Percentiles rank a stretch among this genome's conserved stretches.
phyloP scores from a whole-genome alignment of 2,113 vertebrate species.

The Castor canadensis region DNA sequence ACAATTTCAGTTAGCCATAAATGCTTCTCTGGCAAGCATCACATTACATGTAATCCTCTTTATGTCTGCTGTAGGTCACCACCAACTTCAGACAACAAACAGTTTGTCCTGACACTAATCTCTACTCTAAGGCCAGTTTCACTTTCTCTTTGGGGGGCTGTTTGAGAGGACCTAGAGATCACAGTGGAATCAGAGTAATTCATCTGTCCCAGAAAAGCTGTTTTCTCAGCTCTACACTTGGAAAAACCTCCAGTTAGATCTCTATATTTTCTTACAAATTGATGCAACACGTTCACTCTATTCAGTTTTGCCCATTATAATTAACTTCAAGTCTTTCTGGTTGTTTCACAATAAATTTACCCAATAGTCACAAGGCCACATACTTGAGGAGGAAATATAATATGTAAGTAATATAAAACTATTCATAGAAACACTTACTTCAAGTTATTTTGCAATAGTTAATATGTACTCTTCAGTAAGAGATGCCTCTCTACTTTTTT shows the following conservation, averaged over 20 bases:
- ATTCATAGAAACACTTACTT: not conserved
- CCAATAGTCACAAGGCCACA: not conserved
- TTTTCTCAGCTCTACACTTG: not conserved
- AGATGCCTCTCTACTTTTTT: not conserved
- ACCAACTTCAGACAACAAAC: not conserved
- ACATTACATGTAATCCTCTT: not conserved
- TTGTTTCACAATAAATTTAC: not conserved
- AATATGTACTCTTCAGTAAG: not conserved
- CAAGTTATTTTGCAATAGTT: not conserved
- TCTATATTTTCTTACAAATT: not conserved
- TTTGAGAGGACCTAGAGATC: not conserved
- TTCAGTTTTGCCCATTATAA: not conserved
- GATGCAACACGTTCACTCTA: not conserved
- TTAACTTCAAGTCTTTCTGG: not conserved
- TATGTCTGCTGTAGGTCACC: rapidly evolving
- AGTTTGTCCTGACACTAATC: not conserved
- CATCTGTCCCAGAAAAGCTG: not conserved
- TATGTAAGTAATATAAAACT: not conserved
- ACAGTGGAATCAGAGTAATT: not conserved
- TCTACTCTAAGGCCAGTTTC: not conserved
- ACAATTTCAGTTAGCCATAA: conserved; percentile 49
- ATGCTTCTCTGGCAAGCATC: conserved; percentile 40
- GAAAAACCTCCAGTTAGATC: not conserved
- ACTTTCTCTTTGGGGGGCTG: not conserved
- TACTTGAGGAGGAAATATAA: not conserved